phyloP scores from a whole-genome alignment of 2,113 vertebrate genomes.

The Hirundichthys speculiger region DNA sequence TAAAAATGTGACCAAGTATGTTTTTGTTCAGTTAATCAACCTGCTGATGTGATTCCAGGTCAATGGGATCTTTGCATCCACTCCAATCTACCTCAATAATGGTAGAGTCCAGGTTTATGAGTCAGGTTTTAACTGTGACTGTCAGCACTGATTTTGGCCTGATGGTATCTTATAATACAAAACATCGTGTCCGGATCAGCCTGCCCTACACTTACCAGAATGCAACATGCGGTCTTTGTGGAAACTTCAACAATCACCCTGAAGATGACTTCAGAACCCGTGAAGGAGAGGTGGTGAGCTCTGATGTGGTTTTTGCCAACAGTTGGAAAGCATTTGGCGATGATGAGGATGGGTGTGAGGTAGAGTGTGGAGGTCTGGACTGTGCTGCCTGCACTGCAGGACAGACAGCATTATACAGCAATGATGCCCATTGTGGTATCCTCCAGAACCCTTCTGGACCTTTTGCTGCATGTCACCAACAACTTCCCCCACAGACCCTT shows the following conservation, averaged over 20 bases:
- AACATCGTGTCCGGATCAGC: conserved; percentile 48
- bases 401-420: conserved; percentile 43
- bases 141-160: conserved; percentile 69
- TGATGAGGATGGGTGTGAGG: conserved; percentile 18
- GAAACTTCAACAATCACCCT: conserved; percentile 50
- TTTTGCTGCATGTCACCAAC: conserved; percentile 57
- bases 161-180: conserved; percentile 63
- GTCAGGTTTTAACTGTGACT: conserved; percentile 60
- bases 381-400: conserved; percentile 42
- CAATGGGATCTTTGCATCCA: conserved; percentile 48
- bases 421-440: conserved; percentile 53
- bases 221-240: conserved; percentile 71
- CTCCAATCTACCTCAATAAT: conserved; percentile 55
- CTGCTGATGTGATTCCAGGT: conserved; percentile 51
- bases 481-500: conserved; percentile 35
- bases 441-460: conserved; percentile 57
- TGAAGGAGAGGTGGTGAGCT: conserved; percentile 52
- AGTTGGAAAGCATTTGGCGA: conserved; percentile 58
- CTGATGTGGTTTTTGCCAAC: conserved; percentile 63
- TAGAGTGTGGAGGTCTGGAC: conserved; percentile 38
- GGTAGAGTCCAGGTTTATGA: conserved; percentile 50
- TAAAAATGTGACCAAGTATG: neutral
- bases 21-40: neutral
- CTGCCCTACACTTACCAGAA: conserved; percentile 60
- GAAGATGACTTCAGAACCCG: conserved; percentile 60